Base-by-base conservation (phyloP, 2,113 vertebrate species). In the Stegastes partitus region DNA sequence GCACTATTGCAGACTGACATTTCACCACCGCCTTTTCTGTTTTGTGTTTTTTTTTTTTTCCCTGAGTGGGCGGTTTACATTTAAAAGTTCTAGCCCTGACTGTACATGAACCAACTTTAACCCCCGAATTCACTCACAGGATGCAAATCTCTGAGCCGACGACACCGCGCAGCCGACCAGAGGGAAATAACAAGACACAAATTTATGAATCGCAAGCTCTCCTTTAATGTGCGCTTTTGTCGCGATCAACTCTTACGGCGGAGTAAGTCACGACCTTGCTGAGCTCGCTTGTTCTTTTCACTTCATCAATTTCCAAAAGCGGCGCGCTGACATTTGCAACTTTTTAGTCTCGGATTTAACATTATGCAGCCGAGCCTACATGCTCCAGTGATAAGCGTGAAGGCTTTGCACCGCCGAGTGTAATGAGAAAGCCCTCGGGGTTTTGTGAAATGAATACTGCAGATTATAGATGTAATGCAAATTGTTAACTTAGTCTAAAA, bases 1-100 rank as follows among this genome's bases (percentile, higher is more conserved):
- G 66, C 49, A 54, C 77, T 80, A 75, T 88, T 89, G 82, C 69
- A 62, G 82, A 78, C 82, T 74, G 55, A 80, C 77, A 87, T 85
- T 87, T 82, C 58, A 71, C 31, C 70, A 57, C 69, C 1, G 66
- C 67, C 64, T 70, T 54, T 82, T 73, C 68, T 65, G 34, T 53
- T 81, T 34, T 34, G 5, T 34, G 8, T 50, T 67, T 68, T 53
- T 81, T 34, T 34, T 31, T 34, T 34, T 50, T 67, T 68, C 54
- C n/a, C n/a, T n/a, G 75, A 85, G 88, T 79, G 63, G 83, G 85
- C 8, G 84, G 71, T 71, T 90, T 86, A 66, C 9, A 21, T 28
- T 73, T 59, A 51, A 54, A 84, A 82, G 70, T 74, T 70, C 25
- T 26, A 42, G 23, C 74, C 74, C 39, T 49, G 26, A 61, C 61